Evolutionary conservation across 2,797 vertebrate species (phyloP).

Genomic region (Ammospiza maritima): DNA sequence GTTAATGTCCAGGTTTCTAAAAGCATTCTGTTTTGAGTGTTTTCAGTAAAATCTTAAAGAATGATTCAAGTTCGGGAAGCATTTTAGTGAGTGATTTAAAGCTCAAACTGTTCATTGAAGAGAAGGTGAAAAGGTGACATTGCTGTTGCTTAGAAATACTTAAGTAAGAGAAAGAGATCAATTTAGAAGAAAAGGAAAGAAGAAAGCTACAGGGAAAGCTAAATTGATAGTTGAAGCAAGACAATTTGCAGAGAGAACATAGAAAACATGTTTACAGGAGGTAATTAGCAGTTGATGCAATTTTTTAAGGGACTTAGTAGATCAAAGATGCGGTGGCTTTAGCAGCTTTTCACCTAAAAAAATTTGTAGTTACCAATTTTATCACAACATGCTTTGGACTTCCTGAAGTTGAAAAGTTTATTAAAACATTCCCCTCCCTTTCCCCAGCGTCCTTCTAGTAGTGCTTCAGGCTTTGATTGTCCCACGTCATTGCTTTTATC

Average conservation of each 20-base stretch:
- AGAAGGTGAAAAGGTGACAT: conserved; percentile 30
- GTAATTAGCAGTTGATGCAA: conserved; percentile 31
- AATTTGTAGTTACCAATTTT: conserved; percentile 4
- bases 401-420: background rate
- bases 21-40: background rate
- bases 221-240: conserved; percentile 45
- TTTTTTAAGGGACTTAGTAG: background rate
- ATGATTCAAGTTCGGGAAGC: background rate
- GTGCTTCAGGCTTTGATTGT: background rate
- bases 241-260: conserved; percentile 34
- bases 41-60: background rate
- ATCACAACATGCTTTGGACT: background rate
- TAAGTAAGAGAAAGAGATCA: conserved; percentile 42
- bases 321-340: conserved; percentile 6
- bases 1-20: background rate
- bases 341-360: conserved; percentile 35
- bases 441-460: background rate
- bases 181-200: conserved; percentile 22
- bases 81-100: conserved; percentile 16
- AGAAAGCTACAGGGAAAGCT: conserved; percentile 40
- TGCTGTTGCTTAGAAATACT: conserved; percentile 55
- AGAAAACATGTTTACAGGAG: conserved; percentile 18
- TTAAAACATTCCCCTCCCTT: background rate
- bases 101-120: conserved; percentile 21
- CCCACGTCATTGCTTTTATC: background rate